phyloP scores from a whole-genome alignment of 2,888 invertebrate genomes.

The Nomada fabriciana region DNA sequence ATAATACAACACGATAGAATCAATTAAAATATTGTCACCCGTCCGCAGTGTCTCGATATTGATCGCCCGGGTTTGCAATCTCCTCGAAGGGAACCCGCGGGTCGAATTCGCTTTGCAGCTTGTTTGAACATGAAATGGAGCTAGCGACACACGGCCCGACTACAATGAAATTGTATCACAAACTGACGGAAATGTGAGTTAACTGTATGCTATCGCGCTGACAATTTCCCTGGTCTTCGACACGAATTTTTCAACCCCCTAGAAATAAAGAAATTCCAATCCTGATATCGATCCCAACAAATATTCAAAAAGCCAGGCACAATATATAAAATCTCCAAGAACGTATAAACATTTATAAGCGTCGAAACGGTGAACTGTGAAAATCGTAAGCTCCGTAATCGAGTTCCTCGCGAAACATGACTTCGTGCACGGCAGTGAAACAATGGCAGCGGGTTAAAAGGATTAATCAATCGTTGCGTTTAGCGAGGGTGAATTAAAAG shows the following conservation, averaged over 20 bases:
- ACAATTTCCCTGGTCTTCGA: conserved; percentile 44
- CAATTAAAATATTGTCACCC: no score
- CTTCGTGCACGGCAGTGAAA: neutral
- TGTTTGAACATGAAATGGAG: conserved; percentile 51
- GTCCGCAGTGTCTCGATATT: no score
- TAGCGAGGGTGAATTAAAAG: conserved; percentile 31
- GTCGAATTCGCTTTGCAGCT: neutral
- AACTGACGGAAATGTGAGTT: conserved; percentile 54
- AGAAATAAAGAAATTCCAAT: no score
- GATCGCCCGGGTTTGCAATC: no score
- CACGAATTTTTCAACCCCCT: conserved; percentile 30
- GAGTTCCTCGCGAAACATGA: conserved; percentile 11
- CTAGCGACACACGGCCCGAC: conserved; percentile 36
- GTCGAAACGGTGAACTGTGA: neutral
- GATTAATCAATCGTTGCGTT: conserved; percentile 42
- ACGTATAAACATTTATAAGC: no score
- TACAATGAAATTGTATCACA: conserved; percentile 48
- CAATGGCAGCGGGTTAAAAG: conserved; percentile 31
- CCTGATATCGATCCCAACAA: neutral
- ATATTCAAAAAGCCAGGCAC: no score
- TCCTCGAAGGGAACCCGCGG: neutral
- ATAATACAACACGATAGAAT: no score
- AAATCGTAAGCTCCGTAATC: no score
- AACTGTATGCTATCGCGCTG: conserved; percentile 46
- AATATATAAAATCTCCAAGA: no score